These are phyloP conservation scores for Lytechinus pictus DNA, from an alignment of 35 echinoderm and acorn worm genomes.

Conservation along the genomic window DNA sequence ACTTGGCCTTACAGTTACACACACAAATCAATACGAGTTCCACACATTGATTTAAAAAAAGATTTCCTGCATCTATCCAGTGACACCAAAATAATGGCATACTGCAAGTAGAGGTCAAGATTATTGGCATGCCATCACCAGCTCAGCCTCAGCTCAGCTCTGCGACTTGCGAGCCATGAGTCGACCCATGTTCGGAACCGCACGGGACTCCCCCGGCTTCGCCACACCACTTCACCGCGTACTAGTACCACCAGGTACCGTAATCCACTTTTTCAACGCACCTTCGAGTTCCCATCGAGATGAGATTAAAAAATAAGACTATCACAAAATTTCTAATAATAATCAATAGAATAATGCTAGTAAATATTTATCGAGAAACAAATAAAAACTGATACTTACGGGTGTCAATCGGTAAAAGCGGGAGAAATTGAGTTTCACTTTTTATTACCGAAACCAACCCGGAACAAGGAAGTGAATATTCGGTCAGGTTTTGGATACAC, in stretches of 20 bases:
- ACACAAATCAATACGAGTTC: too few relatives aligned
- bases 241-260: too few relatives aligned
- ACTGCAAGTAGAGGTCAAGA: too few relatives aligned
- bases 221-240: background rate
- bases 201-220: background rate
- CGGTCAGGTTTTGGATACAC: background rate
- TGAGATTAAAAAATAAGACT: background rate
- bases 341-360: background rate
- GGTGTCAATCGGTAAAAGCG: background rate
- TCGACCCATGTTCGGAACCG: background rate
- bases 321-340: background rate
- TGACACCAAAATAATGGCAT: too few relatives aligned
- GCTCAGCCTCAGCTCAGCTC: background rate
- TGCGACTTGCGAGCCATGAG: background rate
- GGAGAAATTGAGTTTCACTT: background rate
- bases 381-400: constrained; percentile 17
- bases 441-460: constrained; percentile 5
- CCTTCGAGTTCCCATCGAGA: background rate
- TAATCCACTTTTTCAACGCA: background rate
- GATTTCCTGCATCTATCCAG: too few relatives aligned
- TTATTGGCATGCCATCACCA: background rate
- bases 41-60: too few relatives aligned
- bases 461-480: constrained; percentile 37
- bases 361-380: background rate
- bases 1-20: too few relatives aligned